A percentile compares a stretch with the other conserved stretches of the same genome.
phyloP scores from a whole-genome alignment of 2,113 vertebrate species.

The Psephotus haematonotus region DNA sequence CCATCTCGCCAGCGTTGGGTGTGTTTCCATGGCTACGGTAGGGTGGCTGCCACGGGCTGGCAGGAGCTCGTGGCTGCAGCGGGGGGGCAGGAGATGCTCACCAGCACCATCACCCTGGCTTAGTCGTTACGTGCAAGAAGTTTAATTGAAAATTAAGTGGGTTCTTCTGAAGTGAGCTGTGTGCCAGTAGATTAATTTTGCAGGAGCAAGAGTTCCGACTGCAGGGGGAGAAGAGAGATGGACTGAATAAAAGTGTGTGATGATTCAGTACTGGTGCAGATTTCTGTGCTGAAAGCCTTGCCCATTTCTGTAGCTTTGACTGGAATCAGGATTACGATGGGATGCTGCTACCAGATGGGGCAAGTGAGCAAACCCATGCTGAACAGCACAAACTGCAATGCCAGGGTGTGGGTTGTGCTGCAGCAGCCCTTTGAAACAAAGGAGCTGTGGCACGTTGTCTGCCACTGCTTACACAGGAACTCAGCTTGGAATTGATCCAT shows the following conservation, averaged over 20 bases:
- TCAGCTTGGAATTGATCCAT: not conserved
- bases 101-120: not conserved
- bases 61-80: not conserved
- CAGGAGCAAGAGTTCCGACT: not conserved
- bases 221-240: not conserved
- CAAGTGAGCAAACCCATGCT: not conserved
- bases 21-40: slow-evolving; percentile 1
- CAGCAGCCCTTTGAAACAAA: not conserved
- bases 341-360: not conserved
- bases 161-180: not conserved
- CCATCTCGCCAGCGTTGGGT: not conserved
- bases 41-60: not conserved
- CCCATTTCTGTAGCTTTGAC: not conserved
- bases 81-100: not conserved
- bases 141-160: not conserved
- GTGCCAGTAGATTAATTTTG: not conserved
- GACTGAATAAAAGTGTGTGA: not conserved
- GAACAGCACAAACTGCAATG: not conserved
- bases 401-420: not conserved
- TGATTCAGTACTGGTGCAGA: not conserved
- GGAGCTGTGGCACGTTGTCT: not conserved
- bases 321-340: not conserved
- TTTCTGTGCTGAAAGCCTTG: not conserved
- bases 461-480: not conserved
- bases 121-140: not conserved